Percentiles rank a stretch among this genome's conserved stretches.
These are phyloP conservation scores for Agriopis marginaria DNA, from an alignment of 2,888 invertebrate species.

Conservation along the genomic window DNA sequence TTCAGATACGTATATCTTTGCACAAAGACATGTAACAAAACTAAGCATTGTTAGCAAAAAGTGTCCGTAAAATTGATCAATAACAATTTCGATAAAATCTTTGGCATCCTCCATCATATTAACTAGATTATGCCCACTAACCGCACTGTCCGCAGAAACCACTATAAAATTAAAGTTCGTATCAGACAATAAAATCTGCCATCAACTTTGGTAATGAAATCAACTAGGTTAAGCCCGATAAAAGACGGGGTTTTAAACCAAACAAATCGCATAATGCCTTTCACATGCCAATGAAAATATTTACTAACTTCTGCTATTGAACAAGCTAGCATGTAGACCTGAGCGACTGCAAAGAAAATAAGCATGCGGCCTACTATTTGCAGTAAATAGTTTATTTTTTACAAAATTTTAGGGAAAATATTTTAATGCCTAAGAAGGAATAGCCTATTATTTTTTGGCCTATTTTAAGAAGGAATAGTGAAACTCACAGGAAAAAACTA, in stretches of 20 bases:
- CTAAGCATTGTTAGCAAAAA: too few relatives aligned
- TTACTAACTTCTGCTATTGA: conserved; percentile 34
- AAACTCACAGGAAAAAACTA: too few relatives aligned
- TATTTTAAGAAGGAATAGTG: too few relatives aligned
- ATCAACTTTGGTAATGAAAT: conserved; percentile 25
- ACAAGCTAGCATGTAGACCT: neutral
- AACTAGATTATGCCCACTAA: too few relatives aligned
- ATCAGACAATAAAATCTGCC: conserved; percentile 14
- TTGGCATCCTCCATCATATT: too few relatives aligned
- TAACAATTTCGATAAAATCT: too few relatives aligned
- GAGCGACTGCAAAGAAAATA: conserved; percentile 4
- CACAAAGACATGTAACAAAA: too few relatives aligned
- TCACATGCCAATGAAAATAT: conserved; percentile 40
- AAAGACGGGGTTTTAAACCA: conserved; percentile 19
- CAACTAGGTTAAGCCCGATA: conserved; percentile 19
- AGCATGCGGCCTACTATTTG: neutral
- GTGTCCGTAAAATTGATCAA: too few relatives aligned
- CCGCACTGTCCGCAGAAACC: conserved; percentile 1
- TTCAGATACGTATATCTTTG: too few relatives aligned
- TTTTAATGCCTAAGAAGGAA: too few relatives aligned
- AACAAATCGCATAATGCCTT: conserved; percentile 39
- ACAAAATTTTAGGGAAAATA: too few relatives aligned
- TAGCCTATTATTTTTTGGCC: too few relatives aligned
- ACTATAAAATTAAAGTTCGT: conserved; percentile 4
- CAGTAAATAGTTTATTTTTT: neutral